Evolutionary conservation across 2,888 invertebrate species (phyloP), one percentile per base, ranked within the genome.

Genomic region (Venustoraphidia nigricollis): DNA sequence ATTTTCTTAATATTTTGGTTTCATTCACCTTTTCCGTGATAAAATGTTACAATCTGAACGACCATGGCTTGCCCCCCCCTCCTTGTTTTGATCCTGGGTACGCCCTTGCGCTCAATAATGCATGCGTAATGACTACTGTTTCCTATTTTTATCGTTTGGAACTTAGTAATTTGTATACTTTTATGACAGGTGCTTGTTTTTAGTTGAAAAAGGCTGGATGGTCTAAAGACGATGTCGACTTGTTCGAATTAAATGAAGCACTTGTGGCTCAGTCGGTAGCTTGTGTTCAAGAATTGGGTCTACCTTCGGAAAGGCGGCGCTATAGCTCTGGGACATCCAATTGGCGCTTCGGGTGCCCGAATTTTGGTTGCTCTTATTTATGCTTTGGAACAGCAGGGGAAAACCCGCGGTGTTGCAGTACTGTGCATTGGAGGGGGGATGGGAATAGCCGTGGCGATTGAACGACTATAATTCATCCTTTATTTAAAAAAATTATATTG

Each of bases 221-320:
- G 73, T 69, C 61, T 0, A 72, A 77, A 41, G 75, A 82, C 0
- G 82, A 88, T 53, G 80, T 85, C 1, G 90, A 91, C 64, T 65
- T 89, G 2, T 90, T 76, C 65, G 92, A 92, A 71, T 69, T 92
- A 46, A 91, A 91, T 60, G 92, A 92, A 67, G 89, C 87, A 0
- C 91, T 89, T 64, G 88, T 90, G 1, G 76, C 79, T 1, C 85
- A 88, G 66, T 75, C 82, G 0, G 57, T 87, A 34, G 77, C 79
- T 13, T 78, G 82, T n/a, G 59, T 76, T 0, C 69, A 71, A 48
- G 71, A 74, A 52, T 70, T 91, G 11, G 71, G 74, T 9, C 59
- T 91, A 41, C 77, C 85, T 57, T 57, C 68, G 2, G 65, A 63
- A 3, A 85, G 91, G 92, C 13, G 91, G 92, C 9, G 86, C 90